Base-by-base conservation (phyloP, 2,888 invertebrate genomes). In the Cephalotes varians region DNA sequence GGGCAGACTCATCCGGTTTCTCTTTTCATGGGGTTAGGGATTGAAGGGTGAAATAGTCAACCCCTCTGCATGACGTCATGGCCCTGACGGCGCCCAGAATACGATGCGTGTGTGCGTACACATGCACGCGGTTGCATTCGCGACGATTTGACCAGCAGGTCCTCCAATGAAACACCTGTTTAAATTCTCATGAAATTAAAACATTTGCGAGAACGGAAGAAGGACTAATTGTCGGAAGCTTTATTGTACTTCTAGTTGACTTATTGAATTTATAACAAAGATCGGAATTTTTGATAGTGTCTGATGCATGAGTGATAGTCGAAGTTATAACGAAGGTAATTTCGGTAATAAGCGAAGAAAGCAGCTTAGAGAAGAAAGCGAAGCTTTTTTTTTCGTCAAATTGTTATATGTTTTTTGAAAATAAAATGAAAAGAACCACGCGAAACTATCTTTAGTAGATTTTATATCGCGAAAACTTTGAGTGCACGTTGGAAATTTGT, bases 1-100 rank as follows among this genome's bases (percentile, higher is more conserved):
- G 85, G 49, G 86, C 87, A 86, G 88, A 91, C 90, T 92, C 91
- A 91, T 91, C 91, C 92, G 91, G 90, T 92, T 91, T 89, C 90
- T 90, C 87, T 69, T 90, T 90, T 85, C 90, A 89, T 86, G 87
- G 88, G 85, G 85, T 72, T 84, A 72, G 85, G 74, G 58, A 83
- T 44, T 67, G 82, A 76, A 88, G 88, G 82, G 87, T 86, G 87
- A 86, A 88, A 87, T 85, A 86, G 87, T 87, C 85, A 84, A 87
- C 87, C 85, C 87, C 82, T 74, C 74, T 65, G 60, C 58, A 81
- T 90, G 89, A 90, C 90, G 90, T 90, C 90, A 89, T 82, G 76
- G 76, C n/a, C 79, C 79, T 83, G 74, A 74, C 65, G 72, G 69
- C 82, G 65, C 71, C 65, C 12, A 25, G 18, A 28, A 1, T 73